Percentiles rank a stretch among this genome's conserved stretches.
phyloP scores from a whole-genome alignment of 2,113 vertebrate species.

The Nyctibius bracteatus region DNA sequence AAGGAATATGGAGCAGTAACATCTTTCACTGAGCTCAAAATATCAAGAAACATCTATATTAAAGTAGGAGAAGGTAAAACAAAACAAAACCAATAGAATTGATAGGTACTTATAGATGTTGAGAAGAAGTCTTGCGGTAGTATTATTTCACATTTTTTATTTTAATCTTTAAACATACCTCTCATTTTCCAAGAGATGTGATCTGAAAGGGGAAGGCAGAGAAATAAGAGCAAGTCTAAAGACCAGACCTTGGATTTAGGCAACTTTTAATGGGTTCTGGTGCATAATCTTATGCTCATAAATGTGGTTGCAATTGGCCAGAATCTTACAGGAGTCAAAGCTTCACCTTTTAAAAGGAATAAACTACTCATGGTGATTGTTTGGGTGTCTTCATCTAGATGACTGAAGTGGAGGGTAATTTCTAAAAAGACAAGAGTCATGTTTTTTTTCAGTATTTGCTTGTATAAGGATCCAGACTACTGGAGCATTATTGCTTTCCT shows the following conservation, averaged over 20 bases:
- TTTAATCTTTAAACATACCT: neutral
- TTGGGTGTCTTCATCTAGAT: neutral
- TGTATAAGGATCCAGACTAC: neutral
- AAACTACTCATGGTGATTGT: neutral
- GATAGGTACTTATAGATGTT: neutral
- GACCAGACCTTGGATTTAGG: neutral
- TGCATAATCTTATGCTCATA: neutral
- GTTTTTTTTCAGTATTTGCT: neutral
- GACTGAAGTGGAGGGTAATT: neutral
- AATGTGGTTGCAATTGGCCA: neutral
- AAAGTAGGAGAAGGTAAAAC: conserved; percentile 96
- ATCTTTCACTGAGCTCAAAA: conserved; percentile 93
- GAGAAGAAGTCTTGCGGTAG: neutral
- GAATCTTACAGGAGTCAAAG: neutral
- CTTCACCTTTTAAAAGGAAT: neutral
- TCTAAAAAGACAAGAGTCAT: neutral
- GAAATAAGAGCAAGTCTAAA: neutral
- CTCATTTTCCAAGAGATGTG: neutral
- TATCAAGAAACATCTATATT: conserved; percentile 90
- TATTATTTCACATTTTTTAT: neutral
- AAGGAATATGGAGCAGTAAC: conserved; percentile 90
- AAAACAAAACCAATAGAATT: neutral
- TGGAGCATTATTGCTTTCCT: neutral
- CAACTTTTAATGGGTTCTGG: neutral
- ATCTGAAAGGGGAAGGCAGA: neutral